A percentile compares a stretch with the other conserved stretches of the same genome.
Conservation (phyloP, 2,113 vertebrate species). For the Thermophis baileyi region DNA sequence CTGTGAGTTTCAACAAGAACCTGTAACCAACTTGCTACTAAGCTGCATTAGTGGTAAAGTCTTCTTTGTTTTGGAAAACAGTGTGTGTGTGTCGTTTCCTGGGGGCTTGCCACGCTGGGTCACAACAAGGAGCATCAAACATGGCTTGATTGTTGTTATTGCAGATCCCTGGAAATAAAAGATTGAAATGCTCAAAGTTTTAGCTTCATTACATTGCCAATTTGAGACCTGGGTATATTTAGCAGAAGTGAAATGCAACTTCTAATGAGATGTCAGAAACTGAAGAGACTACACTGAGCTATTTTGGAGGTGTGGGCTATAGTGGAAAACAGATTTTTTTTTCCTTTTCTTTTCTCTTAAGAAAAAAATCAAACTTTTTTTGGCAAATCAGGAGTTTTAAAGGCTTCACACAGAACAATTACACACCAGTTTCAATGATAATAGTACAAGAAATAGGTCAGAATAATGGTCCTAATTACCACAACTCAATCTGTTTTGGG, state of each 20-base stretch:
- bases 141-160: background rate
- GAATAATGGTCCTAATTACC: background rate
- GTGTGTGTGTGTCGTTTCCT: no score
- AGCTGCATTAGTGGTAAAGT: no score
- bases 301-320: background rate
- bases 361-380: background rate
- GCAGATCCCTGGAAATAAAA: slow-evolving; percentile 16
- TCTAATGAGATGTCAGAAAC: slow-evolving; percentile 25
- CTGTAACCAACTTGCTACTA: no score
- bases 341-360: background rate
- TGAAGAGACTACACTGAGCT: background rate
- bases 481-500: background rate
- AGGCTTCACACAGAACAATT: background rate
- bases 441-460: background rate
- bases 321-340: background rate
- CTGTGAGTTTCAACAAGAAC: no score
- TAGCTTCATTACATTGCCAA: slow-evolving; percentile 20
- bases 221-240: slow-evolving; percentile 13
- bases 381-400: background rate
- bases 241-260: slow-evolving; percentile 15
- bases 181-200: slow-evolving; percentile 5
- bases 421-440: background rate
- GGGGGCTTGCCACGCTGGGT: no score
- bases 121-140: no score
- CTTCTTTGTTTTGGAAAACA: no score